Evolutionary conservation across 2,797 vertebrate genomes (phyloP).

Genomic region (Syngnathus rostellatus): DNA sequence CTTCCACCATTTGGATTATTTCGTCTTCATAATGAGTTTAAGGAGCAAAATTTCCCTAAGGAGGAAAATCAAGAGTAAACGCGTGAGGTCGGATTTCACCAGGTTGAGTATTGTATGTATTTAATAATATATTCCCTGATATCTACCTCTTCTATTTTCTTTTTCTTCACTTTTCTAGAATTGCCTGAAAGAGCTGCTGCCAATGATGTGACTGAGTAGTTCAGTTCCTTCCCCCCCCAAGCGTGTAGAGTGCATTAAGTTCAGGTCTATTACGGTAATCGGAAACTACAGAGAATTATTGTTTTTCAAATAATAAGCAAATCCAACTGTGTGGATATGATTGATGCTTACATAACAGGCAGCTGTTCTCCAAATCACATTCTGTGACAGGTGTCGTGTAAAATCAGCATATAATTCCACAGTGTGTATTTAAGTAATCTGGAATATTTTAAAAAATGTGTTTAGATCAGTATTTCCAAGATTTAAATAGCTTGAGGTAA

Average conservation of each 20-base stretch:
- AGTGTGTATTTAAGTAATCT: background rate
- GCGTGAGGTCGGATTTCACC: conserved; percentile 71
- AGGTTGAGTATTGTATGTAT: conserved; percentile 88
- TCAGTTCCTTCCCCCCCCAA: background rate
- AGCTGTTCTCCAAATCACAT: background rate
- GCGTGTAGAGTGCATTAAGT: background rate
- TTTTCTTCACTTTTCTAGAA: background rate
- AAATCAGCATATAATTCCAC: background rate
- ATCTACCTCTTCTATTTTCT: background rate
- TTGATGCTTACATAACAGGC: background rate
- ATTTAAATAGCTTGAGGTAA: background rate
- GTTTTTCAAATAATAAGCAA: background rate
- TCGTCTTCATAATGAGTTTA: conserved; percentile 78
- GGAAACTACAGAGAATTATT: background rate
- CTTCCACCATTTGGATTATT: conserved; percentile 4
- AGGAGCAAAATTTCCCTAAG: conserved; percentile 80
- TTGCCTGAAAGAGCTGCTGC: background rate
- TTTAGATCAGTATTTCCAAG: background rate
- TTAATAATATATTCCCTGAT: background rate
- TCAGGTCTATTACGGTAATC: background rate
- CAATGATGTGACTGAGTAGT: background rate
- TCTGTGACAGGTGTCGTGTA: background rate
- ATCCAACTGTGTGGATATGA: background rate
- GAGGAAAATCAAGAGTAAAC: conserved; percentile 77
- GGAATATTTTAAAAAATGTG: background rate